Evolutionary conservation across 1,140 invertebrate genomes (phyloP).

Genomic region (Idris sp.): DNA sequence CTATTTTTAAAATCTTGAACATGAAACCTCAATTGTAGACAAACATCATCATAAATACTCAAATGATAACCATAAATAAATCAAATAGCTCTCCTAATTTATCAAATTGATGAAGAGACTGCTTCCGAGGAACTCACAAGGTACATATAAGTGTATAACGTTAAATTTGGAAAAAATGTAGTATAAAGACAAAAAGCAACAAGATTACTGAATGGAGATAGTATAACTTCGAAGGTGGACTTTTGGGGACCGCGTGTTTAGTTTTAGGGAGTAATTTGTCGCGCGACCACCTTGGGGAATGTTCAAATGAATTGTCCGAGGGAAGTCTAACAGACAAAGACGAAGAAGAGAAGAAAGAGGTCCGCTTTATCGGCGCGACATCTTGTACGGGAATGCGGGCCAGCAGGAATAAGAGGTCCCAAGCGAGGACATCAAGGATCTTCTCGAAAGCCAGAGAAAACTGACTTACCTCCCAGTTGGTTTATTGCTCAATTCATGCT

Average conservation of each 20-base stretch:
- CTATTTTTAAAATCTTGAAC: too few species aligned
- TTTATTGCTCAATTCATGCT: conserved; percentile 77
- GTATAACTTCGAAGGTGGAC: conserved; percentile 54
- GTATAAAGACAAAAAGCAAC: too few species aligned
- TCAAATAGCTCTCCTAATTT: too few species aligned
- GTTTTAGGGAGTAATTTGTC: conserved; percentile 78
- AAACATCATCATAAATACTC: too few species aligned
- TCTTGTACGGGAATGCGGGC: conserved; percentile 79
- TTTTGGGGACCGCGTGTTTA: conserved; percentile 71
- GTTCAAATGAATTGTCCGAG: conserved; percentile 78
- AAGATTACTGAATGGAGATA: conserved; percentile 76
- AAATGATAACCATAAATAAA: too few species aligned
- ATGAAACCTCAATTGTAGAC: too few species aligned
- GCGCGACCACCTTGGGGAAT: conserved; percentile 79
- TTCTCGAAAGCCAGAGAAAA: conserved; percentile 57
- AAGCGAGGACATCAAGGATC: conserved; percentile 7
- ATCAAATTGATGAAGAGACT: too few species aligned
- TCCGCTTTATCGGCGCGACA: conserved; percentile 77
- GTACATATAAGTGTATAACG: too few species aligned
- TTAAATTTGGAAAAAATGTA: too few species aligned
- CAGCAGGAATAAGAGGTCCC: conserved; percentile 70
- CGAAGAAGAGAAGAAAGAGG: conserved; percentile 37
- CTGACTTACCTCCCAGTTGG: conserved; percentile 76
- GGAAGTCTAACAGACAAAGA: conserved; percentile 62
- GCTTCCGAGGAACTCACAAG: too few species aligned